Conservation (phyloP, 2,797 vertebrate species). For the Melanotaenia maccullochi region DNA sequence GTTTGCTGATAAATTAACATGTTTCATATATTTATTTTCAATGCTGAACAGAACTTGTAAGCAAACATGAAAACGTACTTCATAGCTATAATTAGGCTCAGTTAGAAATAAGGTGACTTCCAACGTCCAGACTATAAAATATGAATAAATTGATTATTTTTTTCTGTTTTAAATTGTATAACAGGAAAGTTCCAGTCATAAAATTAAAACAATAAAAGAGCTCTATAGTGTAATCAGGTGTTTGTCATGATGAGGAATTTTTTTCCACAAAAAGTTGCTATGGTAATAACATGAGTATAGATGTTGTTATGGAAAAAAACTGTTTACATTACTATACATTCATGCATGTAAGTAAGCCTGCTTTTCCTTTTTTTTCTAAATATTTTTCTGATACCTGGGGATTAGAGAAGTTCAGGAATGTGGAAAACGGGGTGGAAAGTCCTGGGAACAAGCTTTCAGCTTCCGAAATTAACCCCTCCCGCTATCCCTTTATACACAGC, state of each 20-base stretch:
- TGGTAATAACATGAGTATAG: neutral
- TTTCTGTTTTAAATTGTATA: neutral
- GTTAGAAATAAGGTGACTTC: neutral
- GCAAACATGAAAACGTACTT: neutral
- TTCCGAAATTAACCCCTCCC: conserved; percentile 29
- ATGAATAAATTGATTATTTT: neutral
- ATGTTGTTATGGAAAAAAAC: neutral
- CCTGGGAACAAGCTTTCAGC: conserved; percentile 45
- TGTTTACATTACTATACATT: neutral
- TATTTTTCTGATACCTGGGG: conserved; percentile 38
- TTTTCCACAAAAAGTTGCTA: neutral
- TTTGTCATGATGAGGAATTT: neutral
- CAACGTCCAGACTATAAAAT: neutral
- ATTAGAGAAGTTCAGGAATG: conserved; percentile 56
- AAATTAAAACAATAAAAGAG: neutral
- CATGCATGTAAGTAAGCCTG: neutral
- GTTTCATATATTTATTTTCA: neutral
- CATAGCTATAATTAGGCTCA: neutral
- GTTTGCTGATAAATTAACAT: neutral
- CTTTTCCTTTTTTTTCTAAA: conserved; percentile 7
- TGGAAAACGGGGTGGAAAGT: conserved; percentile 37
- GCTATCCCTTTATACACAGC: neutral
- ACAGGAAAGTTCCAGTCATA: neutral
- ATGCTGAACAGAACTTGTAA: neutral
- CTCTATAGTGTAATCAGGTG: neutral